These are phyloP conservation scores for Platysternon megacephalum DNA, from an alignment of 2,113 vertebrate genomes.

Conservation along the genomic window DNA sequence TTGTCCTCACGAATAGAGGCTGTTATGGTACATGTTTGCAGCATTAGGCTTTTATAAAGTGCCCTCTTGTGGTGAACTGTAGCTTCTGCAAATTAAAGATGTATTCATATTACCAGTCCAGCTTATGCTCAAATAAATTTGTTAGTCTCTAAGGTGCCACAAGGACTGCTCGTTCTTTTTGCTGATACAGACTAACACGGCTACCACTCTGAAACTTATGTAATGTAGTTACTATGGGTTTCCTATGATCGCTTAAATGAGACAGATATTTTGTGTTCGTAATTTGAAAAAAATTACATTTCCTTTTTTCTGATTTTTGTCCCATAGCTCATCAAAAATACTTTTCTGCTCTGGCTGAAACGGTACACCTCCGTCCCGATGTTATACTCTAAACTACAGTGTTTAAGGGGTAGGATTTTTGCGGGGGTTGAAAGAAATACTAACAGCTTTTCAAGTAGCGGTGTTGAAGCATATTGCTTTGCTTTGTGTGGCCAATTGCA, in stretches of 20 bases:
- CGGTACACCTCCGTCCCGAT: background rate
- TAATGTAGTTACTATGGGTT: rapidly evolving
- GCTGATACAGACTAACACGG: no score
- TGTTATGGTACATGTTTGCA: background rate
- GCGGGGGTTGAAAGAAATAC: background rate
- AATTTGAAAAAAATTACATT: background rate
- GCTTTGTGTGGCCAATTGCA: background rate
- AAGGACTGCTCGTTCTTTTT: no score
- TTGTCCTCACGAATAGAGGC: rapidly evolving
- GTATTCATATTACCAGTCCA: background rate
- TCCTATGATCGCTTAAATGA: background rate
- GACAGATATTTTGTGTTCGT: rapidly evolving
- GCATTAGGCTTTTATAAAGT: conserved; percentile 46
- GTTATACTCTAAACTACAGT: background rate
- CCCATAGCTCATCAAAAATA: background rate
- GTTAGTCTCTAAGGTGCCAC: no score
- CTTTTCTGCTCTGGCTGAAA: background rate
- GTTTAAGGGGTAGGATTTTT: background rate
- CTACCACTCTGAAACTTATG: background rate
- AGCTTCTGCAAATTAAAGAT: background rate
- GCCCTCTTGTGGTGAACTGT: conserved; percentile 75
- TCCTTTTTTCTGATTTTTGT: background rate
- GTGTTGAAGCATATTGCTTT: background rate
- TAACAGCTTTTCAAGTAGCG: background rate
- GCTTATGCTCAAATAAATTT: no score